These are phyloP conservation scores for Ypsolopha scabrella DNA, from an alignment of 2,888 invertebrate genomes.

Conservation along the genomic window DNA sequence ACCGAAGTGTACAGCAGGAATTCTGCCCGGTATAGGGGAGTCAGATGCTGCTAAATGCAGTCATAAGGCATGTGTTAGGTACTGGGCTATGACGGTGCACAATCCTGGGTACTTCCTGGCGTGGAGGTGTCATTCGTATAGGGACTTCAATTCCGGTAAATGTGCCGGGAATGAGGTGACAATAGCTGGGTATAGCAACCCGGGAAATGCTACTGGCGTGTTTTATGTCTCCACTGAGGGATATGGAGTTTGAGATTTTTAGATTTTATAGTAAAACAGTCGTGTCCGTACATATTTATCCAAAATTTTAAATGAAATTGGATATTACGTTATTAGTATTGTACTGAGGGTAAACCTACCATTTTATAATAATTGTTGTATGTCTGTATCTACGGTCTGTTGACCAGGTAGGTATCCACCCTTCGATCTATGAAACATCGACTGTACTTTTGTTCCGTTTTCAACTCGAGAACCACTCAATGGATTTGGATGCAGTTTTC, in stretches of 20 bases:
- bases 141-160: slow-evolving; percentile 30
- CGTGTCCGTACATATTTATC: too few relatives aligned
- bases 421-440: too few relatives aligned
- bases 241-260: slow-evolving; percentile 11
- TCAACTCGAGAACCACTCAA: too few relatives aligned
- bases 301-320: too few relatives aligned
- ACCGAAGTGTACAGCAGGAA: slow-evolving; percentile 60
- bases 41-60: slow-evolving; percentile 50
- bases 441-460: too few relatives aligned
- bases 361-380: too few relatives aligned
- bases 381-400: too few relatives aligned
- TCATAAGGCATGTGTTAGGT: slow-evolving; percentile 44
- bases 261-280: not conserved
- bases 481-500: too few relatives aligned
- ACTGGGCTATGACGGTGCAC: slow-evolving; percentile 43
- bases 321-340: too few relatives aligned
- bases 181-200: slow-evolving; percentile 48
- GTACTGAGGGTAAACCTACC: too few relatives aligned
- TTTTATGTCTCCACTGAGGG: slow-evolving; percentile 49
- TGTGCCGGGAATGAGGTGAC: slow-evolving; percentile 35
- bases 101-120: slow-evolving; percentile 38
- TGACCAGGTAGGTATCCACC: too few relatives aligned
- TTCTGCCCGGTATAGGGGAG: slow-evolving; percentile 42
- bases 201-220: slow-evolving; percentile 48
- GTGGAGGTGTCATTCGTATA: slow-evolving; percentile 43